phyloP scores from a whole-genome alignment of 2,113 vertebrate species.

The Aldabrachelys gigantea region DNA sequence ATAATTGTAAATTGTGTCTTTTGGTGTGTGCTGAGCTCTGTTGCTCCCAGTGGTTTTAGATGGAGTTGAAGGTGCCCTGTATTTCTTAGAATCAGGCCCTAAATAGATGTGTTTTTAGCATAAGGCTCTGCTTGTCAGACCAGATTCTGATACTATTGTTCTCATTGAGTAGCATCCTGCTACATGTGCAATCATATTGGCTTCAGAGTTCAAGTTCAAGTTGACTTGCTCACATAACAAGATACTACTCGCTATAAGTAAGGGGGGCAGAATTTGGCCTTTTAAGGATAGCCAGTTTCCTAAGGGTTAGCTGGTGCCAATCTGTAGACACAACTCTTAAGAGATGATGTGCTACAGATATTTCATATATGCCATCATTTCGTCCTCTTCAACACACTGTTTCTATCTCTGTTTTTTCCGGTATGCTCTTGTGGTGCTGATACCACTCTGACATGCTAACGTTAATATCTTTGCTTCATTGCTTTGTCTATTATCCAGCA shows the following conservation, averaged over 20 bases:
- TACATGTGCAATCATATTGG: neutral
- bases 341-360: neutral
- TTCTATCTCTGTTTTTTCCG: neutral
- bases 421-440: neutral
- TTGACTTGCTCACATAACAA: neutral
- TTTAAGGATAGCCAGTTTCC: neutral
- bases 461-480: neutral
- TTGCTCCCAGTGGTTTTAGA: neutral
- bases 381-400: neutral
- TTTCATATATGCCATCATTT: neutral
- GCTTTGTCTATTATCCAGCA: constrained; percentile 78
- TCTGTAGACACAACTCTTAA: neutral
- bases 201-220: neutral
- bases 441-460: neutral
- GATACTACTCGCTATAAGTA: neutral
- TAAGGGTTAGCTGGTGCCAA: neutral
- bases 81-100: neutral
- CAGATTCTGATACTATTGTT: neutral
- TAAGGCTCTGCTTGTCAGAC: neutral
- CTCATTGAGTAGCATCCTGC: accelerated
- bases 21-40: neutral
- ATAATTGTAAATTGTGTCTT: neutral
- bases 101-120: neutral
- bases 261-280: accelerated
- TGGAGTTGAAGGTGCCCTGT: neutral